Percentiles rank a stretch among this genome's conserved stretches.
phyloP scores from a whole-genome alignment of 2,888 invertebrate genomes.

The Drymonia ruficornis region DNA sequence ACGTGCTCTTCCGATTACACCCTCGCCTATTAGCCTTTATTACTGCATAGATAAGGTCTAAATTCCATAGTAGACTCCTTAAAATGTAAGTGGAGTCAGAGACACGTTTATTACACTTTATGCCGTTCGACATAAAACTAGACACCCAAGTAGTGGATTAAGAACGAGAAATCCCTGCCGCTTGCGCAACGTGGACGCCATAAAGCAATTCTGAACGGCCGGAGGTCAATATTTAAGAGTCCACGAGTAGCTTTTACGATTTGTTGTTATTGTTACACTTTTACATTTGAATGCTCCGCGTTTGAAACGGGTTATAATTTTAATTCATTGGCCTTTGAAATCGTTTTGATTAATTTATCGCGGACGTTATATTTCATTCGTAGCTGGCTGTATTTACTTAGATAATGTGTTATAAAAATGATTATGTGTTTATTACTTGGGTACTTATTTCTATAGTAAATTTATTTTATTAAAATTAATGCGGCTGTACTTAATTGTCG shows the following conservation, averaged over 20 bases:
- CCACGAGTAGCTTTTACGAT: slow-evolving; percentile 67
- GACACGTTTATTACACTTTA: slow-evolving; percentile 70
- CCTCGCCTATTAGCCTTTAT: slow-evolving; percentile 30
- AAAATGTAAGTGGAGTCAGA: slow-evolving; percentile 44
- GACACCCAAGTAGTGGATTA: slow-evolving; percentile 82
- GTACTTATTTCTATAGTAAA: neutral
- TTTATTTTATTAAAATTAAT: too few relatives aligned
- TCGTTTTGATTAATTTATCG: slow-evolving; percentile 18
- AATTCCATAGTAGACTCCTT: slow-evolving; percentile 25
- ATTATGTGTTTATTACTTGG: neutral
- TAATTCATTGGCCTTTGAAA: slow-evolving; percentile 28
- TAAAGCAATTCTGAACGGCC: slow-evolving; percentile 49
- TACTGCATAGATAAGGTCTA: slow-evolving; percentile 40
- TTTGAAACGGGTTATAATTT: slow-evolving; percentile 42
- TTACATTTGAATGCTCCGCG: slow-evolving; percentile 53
- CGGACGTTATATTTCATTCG: neutral
- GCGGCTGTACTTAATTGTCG: too few relatives aligned
- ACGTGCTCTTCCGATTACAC: slow-evolving; percentile 53
- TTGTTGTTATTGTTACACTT: slow-evolving; percentile 74
- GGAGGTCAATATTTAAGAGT: slow-evolving; percentile 74
- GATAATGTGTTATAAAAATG: neutral
- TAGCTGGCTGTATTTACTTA: neutral
- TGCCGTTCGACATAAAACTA: slow-evolving; percentile 72
- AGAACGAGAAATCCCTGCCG: slow-evolving; percentile 56
- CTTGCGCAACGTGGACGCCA: slow-evolving; percentile 65